phyloP scores from a whole-genome alignment of 2,888 invertebrate genomes.

The Leptinotarsa tumamoca region DNA sequence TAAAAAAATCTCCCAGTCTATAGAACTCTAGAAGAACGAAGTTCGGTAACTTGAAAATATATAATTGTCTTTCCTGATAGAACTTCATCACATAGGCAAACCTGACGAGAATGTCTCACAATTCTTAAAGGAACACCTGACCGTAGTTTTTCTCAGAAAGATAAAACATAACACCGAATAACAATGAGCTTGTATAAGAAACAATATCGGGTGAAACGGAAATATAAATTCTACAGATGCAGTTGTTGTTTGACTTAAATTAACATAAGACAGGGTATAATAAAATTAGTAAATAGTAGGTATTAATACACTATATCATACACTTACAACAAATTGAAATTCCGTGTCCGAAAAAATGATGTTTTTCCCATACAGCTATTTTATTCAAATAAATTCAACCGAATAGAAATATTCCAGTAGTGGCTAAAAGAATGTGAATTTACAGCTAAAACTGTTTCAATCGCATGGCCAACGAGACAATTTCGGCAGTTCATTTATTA shows the following conservation, averaged over 20 bases:
- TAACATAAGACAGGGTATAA: background rate
- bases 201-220: slow-evolving; percentile 5
- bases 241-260: slow-evolving; percentile 2
- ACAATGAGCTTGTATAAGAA: background rate
- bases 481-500: background rate
- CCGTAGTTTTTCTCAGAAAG: background rate
- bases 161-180: background rate
- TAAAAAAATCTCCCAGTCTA: no score
- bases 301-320: no score
- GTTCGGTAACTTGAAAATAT: background rate
- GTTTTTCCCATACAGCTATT: background rate
- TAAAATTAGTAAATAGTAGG: background rate
- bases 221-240: slow-evolving; percentile 6
- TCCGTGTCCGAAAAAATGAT: no score
- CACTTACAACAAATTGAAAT: no score
- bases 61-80: background rate
- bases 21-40: no score
- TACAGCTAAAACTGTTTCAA: background rate
- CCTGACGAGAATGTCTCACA: background rate
- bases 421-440: background rate
- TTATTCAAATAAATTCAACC: no score
- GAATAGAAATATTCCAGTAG: background rate
- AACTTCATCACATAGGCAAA: background rate
- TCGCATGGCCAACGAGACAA: background rate
- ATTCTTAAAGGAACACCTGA: background rate